Percentiles rank a stretch among this genome's conserved stretches.
phyloP scores from a whole-genome alignment of 2,888 invertebrate species.

The Adela reaumurella region DNA sequence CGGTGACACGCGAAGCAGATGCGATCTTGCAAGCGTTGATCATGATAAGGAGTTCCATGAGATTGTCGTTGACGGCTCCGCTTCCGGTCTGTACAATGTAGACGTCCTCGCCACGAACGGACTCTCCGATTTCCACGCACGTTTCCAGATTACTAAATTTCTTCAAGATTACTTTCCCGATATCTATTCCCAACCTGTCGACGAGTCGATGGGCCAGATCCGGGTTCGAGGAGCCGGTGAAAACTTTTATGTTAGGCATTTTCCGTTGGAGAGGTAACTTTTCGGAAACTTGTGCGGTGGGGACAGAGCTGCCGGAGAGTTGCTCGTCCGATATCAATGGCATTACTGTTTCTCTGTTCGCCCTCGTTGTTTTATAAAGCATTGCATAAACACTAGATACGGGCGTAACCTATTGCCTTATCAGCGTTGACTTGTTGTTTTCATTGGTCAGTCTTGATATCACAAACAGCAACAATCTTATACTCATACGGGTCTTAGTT shows the following conservation, averaged over 20 bases:
- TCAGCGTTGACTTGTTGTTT: background rate
- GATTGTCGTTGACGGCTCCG: conserved; percentile 86
- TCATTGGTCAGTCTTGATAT: background rate
- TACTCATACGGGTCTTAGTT: background rate
- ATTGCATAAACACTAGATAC: background rate
- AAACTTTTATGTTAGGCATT: conserved; percentile 99
- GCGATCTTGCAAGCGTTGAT: conserved; percentile 93
- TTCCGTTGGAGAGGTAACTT: conserved; percentile 17
- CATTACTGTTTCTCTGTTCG: background rate
- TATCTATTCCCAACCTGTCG: conserved; percentile 87
- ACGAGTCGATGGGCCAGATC: conserved; percentile 95
- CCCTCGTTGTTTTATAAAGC: background rate
- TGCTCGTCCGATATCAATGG: background rate
- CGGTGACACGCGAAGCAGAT: conserved; percentile 84
- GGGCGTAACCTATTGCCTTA: background rate
- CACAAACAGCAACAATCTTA: background rate
- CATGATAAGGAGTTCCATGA: conserved; percentile 91
- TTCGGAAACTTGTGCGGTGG: background rate
- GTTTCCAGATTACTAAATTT: conserved; percentile 99
- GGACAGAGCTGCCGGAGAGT: background rate
- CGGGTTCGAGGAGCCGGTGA: conserved; percentile 95
- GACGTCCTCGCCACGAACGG: conserved; percentile 89
- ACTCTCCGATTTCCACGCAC: conserved; percentile 88
- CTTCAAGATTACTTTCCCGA: conserved; percentile 95
- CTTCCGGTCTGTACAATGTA: conserved; percentile 90